Base-by-base conservation (phyloP, 1,140 invertebrate genomes). In the Hyles euphorbiae region DNA sequence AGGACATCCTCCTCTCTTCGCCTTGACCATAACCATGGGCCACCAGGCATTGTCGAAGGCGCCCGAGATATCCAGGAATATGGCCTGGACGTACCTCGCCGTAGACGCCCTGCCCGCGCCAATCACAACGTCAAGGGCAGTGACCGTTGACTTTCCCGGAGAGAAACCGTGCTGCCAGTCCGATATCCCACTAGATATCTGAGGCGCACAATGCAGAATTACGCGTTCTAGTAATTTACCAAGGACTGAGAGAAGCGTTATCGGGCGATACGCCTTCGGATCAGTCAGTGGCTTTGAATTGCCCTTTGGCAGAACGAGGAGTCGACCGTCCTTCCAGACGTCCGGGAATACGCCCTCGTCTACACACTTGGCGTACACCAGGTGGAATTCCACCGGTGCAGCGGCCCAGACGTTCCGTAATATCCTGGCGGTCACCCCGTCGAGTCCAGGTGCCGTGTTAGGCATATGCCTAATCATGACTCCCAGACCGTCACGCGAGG, bases 61-160 rank as follows among this genome's bases (percentile, higher is more conserved):
- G 0, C 88, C 88, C 4, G 75, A 73, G 7, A 90, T 89, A 52
- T 90, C 89, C 4, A 90, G 46, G 6, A 83, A 63, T 0, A 87
- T 63, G 0, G 59, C 68, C 10, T 81, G 52, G 0, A 69, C 70
- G 45, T 87, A 81, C 22, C 72, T 78, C 3, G 52, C 5, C 49
- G 36, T 8, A 22, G 50, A 49, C 3, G 58, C 34, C 0, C 34
- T 45, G 0, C 56, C 40, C 11, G 49, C 52, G 2, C 75, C 34
- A 3, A 67, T 22, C 0, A 83, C 59, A 3, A 51, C 45, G 0
- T 58, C 44, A 0, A 78, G 53, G 3, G 86, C 88, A 9, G 87
- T 74, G 3, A 84, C 70, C 6, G 89, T 90, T 0, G 79, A 83
- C 48, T 78, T 53, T 3, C 74, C 74, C 3, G 56, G 60, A 40